Evolutionary conservation across 1,140 invertebrate genomes (phyloP).

Genomic region (Onthophagus taurus): DNA sequence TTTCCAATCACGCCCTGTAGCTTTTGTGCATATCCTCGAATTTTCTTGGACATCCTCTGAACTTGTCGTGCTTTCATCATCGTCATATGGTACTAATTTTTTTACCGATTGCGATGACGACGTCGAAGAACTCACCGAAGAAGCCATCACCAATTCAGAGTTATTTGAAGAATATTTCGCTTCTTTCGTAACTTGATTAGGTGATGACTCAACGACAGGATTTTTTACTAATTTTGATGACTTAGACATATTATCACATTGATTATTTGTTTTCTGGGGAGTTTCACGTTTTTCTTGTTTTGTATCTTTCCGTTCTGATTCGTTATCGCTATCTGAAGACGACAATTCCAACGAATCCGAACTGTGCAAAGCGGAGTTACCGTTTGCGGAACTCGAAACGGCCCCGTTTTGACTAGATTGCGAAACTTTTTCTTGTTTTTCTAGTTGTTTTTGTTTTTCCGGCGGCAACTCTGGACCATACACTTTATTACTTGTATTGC

Average conservation of each 20-base stretch:
- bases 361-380: slow-evolving; percentile 16
- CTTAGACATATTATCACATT: neutral
- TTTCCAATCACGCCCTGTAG: slow-evolving; percentile 41
- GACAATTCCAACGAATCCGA: no score
- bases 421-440: no score
- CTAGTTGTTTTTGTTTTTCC: no score
- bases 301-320: neutral
- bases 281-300: neutral
- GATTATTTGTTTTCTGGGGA: neutral
- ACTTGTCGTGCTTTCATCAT: slow-evolving; percentile 17
- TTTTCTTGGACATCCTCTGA: neutral
- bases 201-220: neutral
- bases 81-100: slow-evolving; percentile 35
- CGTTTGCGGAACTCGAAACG: slow-evolving; percentile 12
- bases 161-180: neutral
- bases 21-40: slow-evolving; percentile 37
- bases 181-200: neutral
- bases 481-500: neutral
- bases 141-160: slow-evolving; percentile 12
- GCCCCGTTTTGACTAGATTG: neutral
- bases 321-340: slow-evolving; percentile 18
- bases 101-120: neutral
- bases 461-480: neutral
- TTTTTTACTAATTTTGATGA: neutral
- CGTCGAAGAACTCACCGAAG: neutral